Evolutionary conservation across 2,888 invertebrate genomes (phyloP), one percentile per base, ranked within the genome.

Genomic region (Dysmachus trigonus): DNA sequence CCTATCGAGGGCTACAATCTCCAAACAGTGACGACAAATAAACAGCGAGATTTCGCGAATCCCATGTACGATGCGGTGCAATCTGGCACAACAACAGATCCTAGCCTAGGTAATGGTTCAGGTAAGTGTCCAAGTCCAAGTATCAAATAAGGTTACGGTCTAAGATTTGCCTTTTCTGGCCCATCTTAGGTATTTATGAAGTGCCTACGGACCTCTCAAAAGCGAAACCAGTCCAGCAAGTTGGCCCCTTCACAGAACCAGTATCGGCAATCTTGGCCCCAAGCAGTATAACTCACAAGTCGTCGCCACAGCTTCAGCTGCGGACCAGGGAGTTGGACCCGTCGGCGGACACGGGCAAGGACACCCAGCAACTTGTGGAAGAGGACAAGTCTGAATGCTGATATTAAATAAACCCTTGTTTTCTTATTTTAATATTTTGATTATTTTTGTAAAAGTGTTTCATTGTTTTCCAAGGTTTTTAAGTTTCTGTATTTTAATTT

Each of bases 1-100:
- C 95, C 95, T 10, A 92, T 95, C 47, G 97, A 96, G 90, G 96
- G 96, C 87, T 97, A 97, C 92, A 95, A 94, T 90, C 92, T 97
- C 89, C 96, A 96, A 89, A 96, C 97, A 88, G 94, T 96, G 2
- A 93, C 94, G 89, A 94, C 95, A 89, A 88, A 87, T 85, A 97
- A 97, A 92, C 95, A 95, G 86, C 93, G 98, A 84, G 98, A 99
- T 92, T 99, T 99, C 93, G 96, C 97, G 90, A 99, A 99, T 93
- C 99, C 99, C 77, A 98, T 99, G 97, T 99, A 99, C 92, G 99
- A 99, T 90, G 97, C 97, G 77, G 96, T 96, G 85, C 95, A 95
- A 88, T 93, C 95, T 88, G 94, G 94, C 83, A 92, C 91, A 87
- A 93, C 91, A 89, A 92, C 93, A 31, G 94, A 94, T 88, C 92